These are phyloP conservation scores for Pteria penguin DNA, from an alignment of 2,888 invertebrate genomes.

Conservation along the genomic window DNA sequence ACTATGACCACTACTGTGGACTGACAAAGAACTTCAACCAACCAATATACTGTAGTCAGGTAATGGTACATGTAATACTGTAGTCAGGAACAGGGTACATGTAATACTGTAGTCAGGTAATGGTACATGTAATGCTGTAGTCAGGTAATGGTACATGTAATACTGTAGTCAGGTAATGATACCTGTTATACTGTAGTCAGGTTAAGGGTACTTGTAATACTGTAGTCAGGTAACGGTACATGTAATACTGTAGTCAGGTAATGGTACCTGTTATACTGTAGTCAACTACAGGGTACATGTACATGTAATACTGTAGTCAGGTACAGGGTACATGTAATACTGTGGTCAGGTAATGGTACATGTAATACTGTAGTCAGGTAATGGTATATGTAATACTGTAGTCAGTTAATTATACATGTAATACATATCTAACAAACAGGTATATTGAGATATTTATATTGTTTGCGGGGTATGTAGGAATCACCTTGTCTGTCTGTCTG, in stretches of 20 bases:
- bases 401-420: constrained; percentile 83
- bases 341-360: constrained; percentile 85
- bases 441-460: too few species aligned
- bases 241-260: too few species aligned
- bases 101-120: constrained; percentile 85
- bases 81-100: too few species aligned
- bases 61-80: too few species aligned
- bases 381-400: too few species aligned
- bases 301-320: too few species aligned
- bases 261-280: constrained; percentile 84
- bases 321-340: constrained; percentile 83
- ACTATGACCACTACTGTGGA: constrained; percentile 89
- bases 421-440: constrained; percentile 75
- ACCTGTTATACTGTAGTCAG: constrained; percentile 85
- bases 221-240: constrained; percentile 87
- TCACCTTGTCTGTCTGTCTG: too few species aligned
- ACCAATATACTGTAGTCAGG: constrained; percentile 85
- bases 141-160: too few species aligned
- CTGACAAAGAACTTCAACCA: constrained; percentile 85
- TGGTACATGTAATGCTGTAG: constrained; percentile 85
- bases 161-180: constrained; percentile 84
- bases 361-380: constrained; percentile 86
- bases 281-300: too few species aligned
- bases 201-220: too few species aligned
- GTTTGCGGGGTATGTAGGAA: too few species aligned